A percentile compares a stretch with the other conserved stretches of the same genome.
These are phyloP conservation scores for Eulemur rubriventer DNA, from an alignment of 2,797 vertebrate genomes.

Conservation along the genomic window DNA sequence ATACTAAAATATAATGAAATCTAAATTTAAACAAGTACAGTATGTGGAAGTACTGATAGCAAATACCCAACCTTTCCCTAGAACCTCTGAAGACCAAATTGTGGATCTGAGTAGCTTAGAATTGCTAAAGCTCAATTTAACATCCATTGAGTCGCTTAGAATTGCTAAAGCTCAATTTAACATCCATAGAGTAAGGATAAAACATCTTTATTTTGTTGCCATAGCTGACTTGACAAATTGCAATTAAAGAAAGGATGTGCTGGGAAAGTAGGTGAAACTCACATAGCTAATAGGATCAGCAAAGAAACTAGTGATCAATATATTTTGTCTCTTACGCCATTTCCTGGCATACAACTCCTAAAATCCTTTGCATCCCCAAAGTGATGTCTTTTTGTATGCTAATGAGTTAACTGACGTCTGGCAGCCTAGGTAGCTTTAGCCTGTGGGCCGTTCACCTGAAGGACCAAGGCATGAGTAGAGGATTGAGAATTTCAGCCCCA, in stretches of 20 bases:
- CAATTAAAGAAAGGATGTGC: neutral
- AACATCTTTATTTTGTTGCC: neutral
- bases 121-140: neutral
- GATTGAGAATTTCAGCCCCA: neutral
- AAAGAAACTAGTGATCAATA: neutral
- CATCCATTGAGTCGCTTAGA: neutral
- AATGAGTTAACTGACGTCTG: neutral
- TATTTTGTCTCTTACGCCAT: neutral
- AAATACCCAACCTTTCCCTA: neutral
- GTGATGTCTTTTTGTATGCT: neutral
- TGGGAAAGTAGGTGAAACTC: neutral
- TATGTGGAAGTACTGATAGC: neutral
- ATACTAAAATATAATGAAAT: neutral
- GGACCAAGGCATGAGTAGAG: neutral
- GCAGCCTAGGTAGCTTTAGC: neutral
- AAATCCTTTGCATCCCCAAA: neutral
- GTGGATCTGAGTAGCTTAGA: neutral
- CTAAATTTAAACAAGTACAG: neutral
- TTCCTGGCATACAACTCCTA: neutral
- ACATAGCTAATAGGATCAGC: neutral
- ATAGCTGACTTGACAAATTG: neutral
- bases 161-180: neutral
- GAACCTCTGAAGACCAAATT: neutral
- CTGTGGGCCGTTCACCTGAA: neutral
- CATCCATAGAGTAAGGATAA: neutral